These are phyloP conservation scores for Tachuris rubrigastra DNA, from an alignment of 2,113 vertebrate genomes.

Conservation along the genomic window DNA sequence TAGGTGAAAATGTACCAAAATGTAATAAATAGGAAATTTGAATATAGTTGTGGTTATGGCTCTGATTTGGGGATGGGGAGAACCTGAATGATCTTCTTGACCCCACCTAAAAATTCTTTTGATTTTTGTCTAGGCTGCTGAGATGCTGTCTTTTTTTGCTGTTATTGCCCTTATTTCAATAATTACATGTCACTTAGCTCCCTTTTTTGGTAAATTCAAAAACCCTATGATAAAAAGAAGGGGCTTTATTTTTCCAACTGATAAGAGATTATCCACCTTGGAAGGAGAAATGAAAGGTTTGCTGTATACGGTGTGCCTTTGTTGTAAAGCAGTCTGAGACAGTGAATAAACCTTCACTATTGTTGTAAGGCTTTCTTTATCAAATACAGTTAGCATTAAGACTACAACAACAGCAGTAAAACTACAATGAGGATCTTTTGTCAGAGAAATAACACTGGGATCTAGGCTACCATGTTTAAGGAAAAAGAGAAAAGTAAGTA, in stretches of 20 bases:
- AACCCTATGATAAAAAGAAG: not conserved
- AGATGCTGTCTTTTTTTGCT: not conserved
- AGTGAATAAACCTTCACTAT: not conserved
- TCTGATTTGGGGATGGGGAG: not conserved
- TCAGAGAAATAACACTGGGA: not conserved
- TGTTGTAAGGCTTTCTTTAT: not conserved
- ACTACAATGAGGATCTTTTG: not conserved
- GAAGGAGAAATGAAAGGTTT: not conserved
- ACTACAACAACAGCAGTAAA: not conserved
- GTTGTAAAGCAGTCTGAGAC: not conserved
- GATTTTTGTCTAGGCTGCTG: not conserved
- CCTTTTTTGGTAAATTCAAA: not conserved
- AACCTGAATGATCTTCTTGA: not conserved
- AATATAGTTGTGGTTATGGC: not conserved
- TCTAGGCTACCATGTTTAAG: not conserved
- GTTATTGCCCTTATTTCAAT: not conserved
- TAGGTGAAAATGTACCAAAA: not conserved
- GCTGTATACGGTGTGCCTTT: not conserved
- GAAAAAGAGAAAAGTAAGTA: not conserved
- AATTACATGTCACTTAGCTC: not conserved
- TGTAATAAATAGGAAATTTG: not conserved
- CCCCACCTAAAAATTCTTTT: not conserved
- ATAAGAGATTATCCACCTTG: not conserved
- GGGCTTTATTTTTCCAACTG: not conserved
- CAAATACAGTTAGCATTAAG: not conserved